phyloP scores from a whole-genome alignment of 2,888 invertebrate species.

The Acrocyrtus sp. region DNA sequence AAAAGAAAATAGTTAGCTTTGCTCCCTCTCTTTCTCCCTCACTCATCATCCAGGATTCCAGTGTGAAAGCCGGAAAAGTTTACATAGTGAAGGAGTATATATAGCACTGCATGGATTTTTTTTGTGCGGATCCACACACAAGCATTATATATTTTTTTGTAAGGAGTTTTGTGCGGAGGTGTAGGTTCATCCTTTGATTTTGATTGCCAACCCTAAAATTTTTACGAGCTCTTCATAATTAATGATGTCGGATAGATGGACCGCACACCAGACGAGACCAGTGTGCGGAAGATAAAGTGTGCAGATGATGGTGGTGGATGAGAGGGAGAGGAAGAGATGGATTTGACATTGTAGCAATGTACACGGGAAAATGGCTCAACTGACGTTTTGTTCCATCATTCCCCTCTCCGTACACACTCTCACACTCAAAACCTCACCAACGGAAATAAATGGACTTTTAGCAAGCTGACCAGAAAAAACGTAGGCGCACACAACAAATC shows the following conservation, averaged over 20 bases:
- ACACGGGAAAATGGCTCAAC: not conserved
- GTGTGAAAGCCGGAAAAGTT: no score
- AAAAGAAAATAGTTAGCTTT: no score
- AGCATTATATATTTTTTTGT: no score
- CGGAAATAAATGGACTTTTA: not conserved
- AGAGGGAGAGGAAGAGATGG: slow-evolving; percentile 7
- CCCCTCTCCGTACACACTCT: not conserved
- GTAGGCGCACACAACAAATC: slow-evolving; percentile 31
- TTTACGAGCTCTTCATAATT: slow-evolving; percentile 60
- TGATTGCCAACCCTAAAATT: slow-evolving; percentile 58
- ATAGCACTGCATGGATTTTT: no score
- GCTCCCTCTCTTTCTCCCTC: no score
- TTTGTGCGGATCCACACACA: no score
- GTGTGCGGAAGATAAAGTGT: slow-evolving; percentile 14
- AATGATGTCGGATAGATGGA: slow-evolving; percentile 48
- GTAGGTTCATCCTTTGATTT: slow-evolving; percentile 56
- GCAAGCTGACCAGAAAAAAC: not conserved
- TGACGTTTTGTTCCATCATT: not conserved
- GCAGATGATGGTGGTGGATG: not conserved
- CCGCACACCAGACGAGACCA: not conserved
- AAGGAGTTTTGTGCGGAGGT: no score
- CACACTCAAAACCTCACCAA: no score
- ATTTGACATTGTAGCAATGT: slow-evolving; percentile 40
- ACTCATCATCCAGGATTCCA: no score
- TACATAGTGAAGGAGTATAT: no score